These are phyloP conservation scores for Thecocarcelia acutangulata DNA, from an alignment of 2,888 invertebrate species.

Conservation along the genomic window DNA sequence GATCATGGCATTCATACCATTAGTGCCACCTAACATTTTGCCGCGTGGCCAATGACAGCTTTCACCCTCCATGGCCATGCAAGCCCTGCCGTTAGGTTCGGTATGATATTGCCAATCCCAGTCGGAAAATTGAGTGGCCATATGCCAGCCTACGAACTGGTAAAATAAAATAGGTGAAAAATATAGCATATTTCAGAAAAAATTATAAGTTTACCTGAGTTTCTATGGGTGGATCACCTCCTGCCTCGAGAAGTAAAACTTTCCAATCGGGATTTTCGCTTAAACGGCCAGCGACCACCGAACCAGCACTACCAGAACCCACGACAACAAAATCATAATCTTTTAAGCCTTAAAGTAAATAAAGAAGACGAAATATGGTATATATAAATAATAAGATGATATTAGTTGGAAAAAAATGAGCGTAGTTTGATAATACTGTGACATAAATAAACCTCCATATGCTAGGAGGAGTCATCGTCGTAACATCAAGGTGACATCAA, in stretches of 20 bases:
- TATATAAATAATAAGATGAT: too few species aligned
- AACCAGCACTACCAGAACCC: slow-evolving; percentile 85
- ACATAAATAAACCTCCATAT: too few species aligned
- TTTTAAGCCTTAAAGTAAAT: slow-evolving; percentile 68
- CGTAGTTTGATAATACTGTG: too few species aligned
- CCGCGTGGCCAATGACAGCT: slow-evolving; percentile 84
- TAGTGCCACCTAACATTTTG: slow-evolving; percentile 86
- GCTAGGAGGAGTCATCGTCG: too few species aligned
- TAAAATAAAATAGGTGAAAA: neutral
- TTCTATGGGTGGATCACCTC: slow-evolving; percentile 85
- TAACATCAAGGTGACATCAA: too few species aligned
- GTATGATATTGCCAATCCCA: slow-evolving; percentile 81
- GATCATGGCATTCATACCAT: slow-evolving; percentile 86
- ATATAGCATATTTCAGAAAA: neutral
- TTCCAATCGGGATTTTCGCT: slow-evolving; percentile 89
- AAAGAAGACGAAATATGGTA: too few species aligned
- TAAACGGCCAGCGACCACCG: slow-evolving; percentile 85
- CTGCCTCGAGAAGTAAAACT: slow-evolving; percentile 90
- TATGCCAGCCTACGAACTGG: slow-evolving; percentile 80
- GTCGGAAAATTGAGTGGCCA: slow-evolving; percentile 78
- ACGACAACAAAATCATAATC: slow-evolving; percentile 84
- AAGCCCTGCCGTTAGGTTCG: slow-evolving; percentile 79
- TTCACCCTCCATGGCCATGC: slow-evolving; percentile 78
- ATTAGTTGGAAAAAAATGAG: too few species aligned
- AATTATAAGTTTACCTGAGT: slow-evolving; percentile 77